Evolutionary conservation across 37 sponge, comb jelly and placozoan genomes (phyloP).

Genomic region (Beroe forskalii): DNA sequence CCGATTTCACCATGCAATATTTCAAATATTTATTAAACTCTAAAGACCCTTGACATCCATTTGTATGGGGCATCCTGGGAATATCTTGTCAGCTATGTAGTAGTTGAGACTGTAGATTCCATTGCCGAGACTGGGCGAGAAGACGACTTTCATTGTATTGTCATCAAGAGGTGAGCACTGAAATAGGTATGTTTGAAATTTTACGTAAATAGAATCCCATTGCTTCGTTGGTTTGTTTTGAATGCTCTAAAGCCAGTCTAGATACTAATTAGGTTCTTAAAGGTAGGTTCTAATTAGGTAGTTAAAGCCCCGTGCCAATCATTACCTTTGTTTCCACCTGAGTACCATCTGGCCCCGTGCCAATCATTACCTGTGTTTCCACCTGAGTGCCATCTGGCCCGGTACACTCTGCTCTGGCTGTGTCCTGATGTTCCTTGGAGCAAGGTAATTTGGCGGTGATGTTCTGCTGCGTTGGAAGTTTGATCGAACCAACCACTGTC

Average conservation of each 20-base stretch:
- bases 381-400: slow-evolving; percentile 9
- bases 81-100: slow-evolving; percentile 28
- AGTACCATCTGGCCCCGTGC: slow-evolving; percentile 26
- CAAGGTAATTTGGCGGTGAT: slow-evolving; percentile 35
- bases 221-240: slow-evolving; percentile 28
- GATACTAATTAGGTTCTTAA: too few species aligned
- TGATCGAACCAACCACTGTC: background rate
- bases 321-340: background rate
- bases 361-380: background rate
- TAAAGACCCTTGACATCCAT: slow-evolving; percentile 43
- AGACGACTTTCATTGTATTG: background rate
- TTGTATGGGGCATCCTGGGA: slow-evolving; percentile 61
- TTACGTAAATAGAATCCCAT: too few species aligned
- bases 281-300: too few species aligned
- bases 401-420: background rate
- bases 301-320: too few species aligned
- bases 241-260: too few species aligned
- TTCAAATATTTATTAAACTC: background rate
- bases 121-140: slow-evolving; percentile 41
- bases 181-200: background rate
- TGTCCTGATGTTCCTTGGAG: slow-evolving; percentile 52
- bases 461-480: slow-evolving; percentile 25
- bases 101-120: slow-evolving; percentile 48
- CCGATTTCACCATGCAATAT: too few species aligned
- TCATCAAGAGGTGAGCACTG: slow-evolving; percentile 38